A percentile compares a stretch with the other conserved stretches of the same genome.
These are phyloP conservation scores for Centropristis striata DNA, from an alignment of 2,113 vertebrate genomes.

Conservation along the genomic window DNA sequence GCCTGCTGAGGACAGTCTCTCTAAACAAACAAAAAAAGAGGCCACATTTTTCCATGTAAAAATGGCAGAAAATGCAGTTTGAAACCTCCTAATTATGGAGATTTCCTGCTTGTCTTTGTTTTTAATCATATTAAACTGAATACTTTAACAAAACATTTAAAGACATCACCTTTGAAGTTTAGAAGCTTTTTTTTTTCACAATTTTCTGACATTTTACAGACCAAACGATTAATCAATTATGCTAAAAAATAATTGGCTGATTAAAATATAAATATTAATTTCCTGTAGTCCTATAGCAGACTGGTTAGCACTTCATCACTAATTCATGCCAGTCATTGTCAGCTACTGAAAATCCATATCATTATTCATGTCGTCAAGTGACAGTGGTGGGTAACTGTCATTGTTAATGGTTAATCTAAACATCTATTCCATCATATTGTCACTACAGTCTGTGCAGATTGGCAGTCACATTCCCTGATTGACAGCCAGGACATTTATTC, in stretches of 20 bases:
- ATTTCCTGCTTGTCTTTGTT: too few relatives aligned
- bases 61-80: too few relatives aligned
- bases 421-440: background rate
- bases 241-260: too few relatives aligned
- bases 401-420: background rate
- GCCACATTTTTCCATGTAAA: background rate
- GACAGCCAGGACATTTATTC: slow-evolving; percentile 36
- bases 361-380: background rate
- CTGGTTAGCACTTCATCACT: slow-evolving; percentile 7
- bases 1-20: background rate
- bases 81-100: too few relatives aligned
- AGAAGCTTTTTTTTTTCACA: too few relatives aligned
- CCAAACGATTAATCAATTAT: too few relatives aligned
- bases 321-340: slow-evolving; percentile 42
- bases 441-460: slow-evolving; percentile 10
- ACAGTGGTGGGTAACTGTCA: background rate
- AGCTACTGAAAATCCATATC: background rate
- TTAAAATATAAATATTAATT: too few relatives aligned
- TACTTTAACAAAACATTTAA: too few relatives aligned
- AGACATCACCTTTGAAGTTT: too few relatives aligned
- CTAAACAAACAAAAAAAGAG: background rate
- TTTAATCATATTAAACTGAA: too few relatives aligned
- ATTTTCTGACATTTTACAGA: too few relatives aligned
- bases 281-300: background rate
- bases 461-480: slow-evolving; percentile 29